Percentiles rank a stretch among this genome's conserved stretches.
These are phyloP conservation scores for Sinocyclocheilus anshuiensis DNA, from an alignment of 2,113 vertebrate genomes.

Conservation along the genomic window DNA sequence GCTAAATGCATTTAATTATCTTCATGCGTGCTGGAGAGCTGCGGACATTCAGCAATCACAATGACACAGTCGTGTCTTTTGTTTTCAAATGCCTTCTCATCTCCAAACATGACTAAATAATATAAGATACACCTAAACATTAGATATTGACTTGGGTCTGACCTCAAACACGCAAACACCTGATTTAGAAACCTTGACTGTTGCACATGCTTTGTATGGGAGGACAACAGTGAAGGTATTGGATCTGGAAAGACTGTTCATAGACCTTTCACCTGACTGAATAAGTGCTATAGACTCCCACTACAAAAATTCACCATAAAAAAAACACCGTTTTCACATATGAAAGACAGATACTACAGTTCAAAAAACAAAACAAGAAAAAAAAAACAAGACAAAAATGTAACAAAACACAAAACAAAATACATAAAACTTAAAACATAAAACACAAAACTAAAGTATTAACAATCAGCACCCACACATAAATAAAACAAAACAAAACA, in stretches of 20 bases:
- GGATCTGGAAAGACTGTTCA: neutral
- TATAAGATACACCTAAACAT: neutral
- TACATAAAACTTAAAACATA: too few relatives aligned
- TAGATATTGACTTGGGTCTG: slow-evolving; percentile 5
- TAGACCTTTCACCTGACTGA: too few relatives aligned
- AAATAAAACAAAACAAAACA: neutral
- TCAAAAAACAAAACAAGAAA: neutral
- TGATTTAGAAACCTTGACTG: neutral
- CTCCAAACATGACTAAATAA: neutral
- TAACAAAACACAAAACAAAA: too few relatives aligned
- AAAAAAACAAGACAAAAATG: too few relatives aligned
- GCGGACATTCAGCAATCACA: neutral
- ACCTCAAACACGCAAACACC: neutral
- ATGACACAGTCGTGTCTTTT: neutral
- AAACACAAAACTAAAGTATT: too few relatives aligned
- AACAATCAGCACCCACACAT: too few relatives aligned
- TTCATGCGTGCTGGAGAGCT: neutral
- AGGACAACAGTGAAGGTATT: neutral
- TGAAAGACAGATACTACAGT: neutral
- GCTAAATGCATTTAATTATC: slow-evolving; percentile 48
- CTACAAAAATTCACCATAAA: neutral
- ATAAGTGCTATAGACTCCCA: too few relatives aligned
- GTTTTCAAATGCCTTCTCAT: neutral
- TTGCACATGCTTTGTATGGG: neutral
- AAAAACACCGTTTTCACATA: neutral